Evolutionary conservation across 2,113 vertebrate genomes (phyloP), one percentile per base, ranked within the genome.

Genomic region (Thunnus maccoyii): DNA sequence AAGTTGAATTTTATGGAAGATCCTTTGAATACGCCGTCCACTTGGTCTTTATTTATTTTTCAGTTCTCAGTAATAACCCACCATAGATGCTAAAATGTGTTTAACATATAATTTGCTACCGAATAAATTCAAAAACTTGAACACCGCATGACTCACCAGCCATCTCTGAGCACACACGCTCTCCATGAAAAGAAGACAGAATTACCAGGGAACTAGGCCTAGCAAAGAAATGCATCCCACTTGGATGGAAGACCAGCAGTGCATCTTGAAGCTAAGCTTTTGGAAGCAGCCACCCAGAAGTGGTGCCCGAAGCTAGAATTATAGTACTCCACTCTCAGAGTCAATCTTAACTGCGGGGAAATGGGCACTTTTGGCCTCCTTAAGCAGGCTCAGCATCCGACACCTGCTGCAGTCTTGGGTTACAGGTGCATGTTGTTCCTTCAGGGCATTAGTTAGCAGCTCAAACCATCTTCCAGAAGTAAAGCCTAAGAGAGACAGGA

Each of bases 261-360:
- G 82, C 71, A 86, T 91, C 82, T 92, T 80, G 79, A 85, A 88
- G 76, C 84, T 81, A 84, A 89, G 87, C 76, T 73, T 78, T 77
- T 78, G 84, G 72, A 87, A 81, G 84, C 83, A 91, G 86, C 64
- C 83, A 80, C 88, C 86, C 83, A 82, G 80, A 76, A 79, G 82
- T 60, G 80, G 50, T 48, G 90, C 88, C 90, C 86, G 82, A 78
- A 91, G 87, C 88, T 78, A 91, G 90, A 91, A 87, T 93, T 90
- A 92, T 86, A 73, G 78, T 14, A 69, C 65, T 85, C 75, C 80
- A 54, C 86, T 78, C 86, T 84, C 78, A 46, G 73, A 90, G 64
- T 91, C 87, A 76, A 48, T 88, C 87, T 88, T 83, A 88, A 89
- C 83, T 86, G 76, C 63, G 86, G 83, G 71, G 83, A 91, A 92